Percentiles rank a stretch among this genome's conserved stretches.
Evolutionary conservation across 1,140 invertebrate species (phyloP).

Genomic region (Heterodera schachtii): DNA sequence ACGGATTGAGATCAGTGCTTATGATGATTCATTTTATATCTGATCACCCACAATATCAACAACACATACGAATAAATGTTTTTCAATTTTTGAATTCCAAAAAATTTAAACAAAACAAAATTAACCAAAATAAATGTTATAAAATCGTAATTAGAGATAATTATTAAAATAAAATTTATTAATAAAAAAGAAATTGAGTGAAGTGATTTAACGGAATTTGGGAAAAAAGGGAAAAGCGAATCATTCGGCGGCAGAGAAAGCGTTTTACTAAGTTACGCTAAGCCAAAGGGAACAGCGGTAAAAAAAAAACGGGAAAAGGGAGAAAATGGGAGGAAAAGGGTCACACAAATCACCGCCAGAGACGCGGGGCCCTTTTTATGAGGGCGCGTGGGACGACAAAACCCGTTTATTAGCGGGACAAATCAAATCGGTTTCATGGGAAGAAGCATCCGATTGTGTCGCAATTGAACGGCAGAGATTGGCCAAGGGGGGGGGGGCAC

Average conservation of each 20-base stretch:
- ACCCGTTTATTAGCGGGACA: background rate
- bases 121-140: too few relatives aligned
- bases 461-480: background rate
- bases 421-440: background rate
- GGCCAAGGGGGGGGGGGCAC: background rate
- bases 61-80: too few relatives aligned
- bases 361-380: background rate
- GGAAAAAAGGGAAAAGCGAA: too few relatives aligned
- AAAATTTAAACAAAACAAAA: too few relatives aligned
- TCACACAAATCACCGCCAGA: background rate
- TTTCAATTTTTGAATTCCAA: too few relatives aligned
- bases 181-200: too few relatives aligned
- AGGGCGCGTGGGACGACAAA: background rate
- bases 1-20: constrained; percentile 45
- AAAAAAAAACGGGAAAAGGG: too few relatives aligned
- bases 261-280: background rate
- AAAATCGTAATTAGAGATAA: too few relatives aligned
- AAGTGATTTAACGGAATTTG: too few relatives aligned
- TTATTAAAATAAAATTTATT: too few relatives aligned
- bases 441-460: background rate
- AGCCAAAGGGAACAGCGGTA: too few relatives aligned
- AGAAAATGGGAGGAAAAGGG: too few relatives aligned
- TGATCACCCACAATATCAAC: constrained; percentile 18
- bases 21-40: constrained; percentile 58
- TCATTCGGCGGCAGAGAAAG: background rate